phyloP scores from a whole-genome alignment of 1,140 invertebrate genomes.

The Pachyrhynchus sulphureomaculatus region DNA sequence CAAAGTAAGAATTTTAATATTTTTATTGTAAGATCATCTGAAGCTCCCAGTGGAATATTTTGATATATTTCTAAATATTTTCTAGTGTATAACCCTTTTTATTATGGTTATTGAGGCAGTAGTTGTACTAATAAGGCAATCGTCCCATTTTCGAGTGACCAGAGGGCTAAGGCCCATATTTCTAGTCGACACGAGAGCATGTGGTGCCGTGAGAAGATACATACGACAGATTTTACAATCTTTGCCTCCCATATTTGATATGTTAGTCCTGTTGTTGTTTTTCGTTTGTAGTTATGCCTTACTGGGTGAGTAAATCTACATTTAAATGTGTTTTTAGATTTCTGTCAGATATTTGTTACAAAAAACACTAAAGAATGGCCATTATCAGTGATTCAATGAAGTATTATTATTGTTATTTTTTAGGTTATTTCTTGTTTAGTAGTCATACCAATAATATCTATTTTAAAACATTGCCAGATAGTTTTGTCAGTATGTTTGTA shows the following conservation, averaged over 20 bases:
- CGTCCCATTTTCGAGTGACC: conserved; percentile 84
- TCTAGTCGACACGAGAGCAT: conserved; percentile 83
- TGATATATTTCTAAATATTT: no score
- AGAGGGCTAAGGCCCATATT: conserved; percentile 87
- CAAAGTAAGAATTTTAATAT: conserved; percentile 58
- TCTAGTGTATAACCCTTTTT: conserved; percentile 71
- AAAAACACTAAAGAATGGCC: no score
- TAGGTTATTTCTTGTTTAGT: conserved; percentile 80
- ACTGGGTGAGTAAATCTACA: conserved; percentile 49
- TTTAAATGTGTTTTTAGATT: neutral
- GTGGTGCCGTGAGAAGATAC: conserved; percentile 71
- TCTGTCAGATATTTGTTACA: no score
- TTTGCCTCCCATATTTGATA: conserved; percentile 85
- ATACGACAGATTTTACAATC: conserved; percentile 80
- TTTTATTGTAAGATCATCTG: neutral
- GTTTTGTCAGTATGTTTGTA: conserved; percentile 88
- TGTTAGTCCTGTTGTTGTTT: conserved; percentile 82
- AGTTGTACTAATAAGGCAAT: conserved; percentile 77
- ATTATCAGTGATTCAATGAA: no score
- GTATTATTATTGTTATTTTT: neutral
- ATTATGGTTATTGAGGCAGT: conserved; percentile 87
- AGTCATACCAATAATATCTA: conserved; percentile 69
- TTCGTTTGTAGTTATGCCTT: conserved; percentile 84
- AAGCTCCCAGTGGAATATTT: no score
- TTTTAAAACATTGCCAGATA: conserved; percentile 76